Evolutionary conservation across 2,797 vertebrate genomes (phyloP).

Genomic region (Hippopotamyrus pictus): DNA sequence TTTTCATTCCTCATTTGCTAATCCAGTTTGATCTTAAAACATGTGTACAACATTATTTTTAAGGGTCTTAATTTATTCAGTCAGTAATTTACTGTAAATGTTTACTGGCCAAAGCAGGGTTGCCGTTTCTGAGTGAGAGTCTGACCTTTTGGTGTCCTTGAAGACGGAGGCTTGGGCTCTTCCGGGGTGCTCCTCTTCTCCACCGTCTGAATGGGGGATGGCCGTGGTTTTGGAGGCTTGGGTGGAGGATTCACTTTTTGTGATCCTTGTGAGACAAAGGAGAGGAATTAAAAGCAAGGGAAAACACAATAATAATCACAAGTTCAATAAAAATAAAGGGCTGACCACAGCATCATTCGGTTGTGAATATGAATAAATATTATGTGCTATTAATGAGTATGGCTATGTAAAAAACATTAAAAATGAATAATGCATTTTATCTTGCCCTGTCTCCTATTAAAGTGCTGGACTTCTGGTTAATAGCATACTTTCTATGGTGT

Average conservation of each 20-base stretch:
- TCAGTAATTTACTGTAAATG: background rate
- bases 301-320: background rate
- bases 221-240: constrained; percentile 40
- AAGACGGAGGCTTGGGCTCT: constrained; percentile 18
- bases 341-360: background rate
- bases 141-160: constrained; percentile 44
- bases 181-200: constrained; percentile 3
- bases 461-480: background rate
- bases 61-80: background rate
- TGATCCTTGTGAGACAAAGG: constrained; percentile 46
- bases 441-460: background rate
- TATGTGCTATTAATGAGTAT: background rate
- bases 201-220: constrained; percentile 20
- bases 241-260: constrained; percentile 37
- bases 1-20: background rate
- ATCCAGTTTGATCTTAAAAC: background rate
- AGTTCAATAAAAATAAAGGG: background rate
- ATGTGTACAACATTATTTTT: background rate
- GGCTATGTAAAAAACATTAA: background rate
- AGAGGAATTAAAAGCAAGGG: background rate
- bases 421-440: background rate
- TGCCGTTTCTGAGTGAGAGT: background rate
- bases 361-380: background rate
- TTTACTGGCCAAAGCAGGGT: background rate
- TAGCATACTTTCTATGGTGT: background rate